Base-by-base conservation (phyloP, 2,888 invertebrate genomes). In the Tanypteryx hageni region DNA sequence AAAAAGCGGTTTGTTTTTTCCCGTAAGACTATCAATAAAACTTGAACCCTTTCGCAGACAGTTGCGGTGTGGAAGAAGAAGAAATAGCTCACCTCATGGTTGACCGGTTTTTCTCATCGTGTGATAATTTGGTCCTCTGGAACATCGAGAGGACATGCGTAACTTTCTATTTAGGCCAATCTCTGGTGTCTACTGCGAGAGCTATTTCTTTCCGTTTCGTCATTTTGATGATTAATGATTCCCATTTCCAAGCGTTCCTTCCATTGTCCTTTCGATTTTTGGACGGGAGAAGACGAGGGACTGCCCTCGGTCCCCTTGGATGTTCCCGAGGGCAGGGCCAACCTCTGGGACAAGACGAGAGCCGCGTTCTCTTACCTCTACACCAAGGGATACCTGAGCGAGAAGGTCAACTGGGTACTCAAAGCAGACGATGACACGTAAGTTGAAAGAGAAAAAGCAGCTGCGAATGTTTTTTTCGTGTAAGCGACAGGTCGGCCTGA, bases 351-450 rank as follows among this genome's bases (percentile, higher is more conserved):
- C 68, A 89, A 89, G 89, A 89, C 89, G 64, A 31, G 89, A 0
- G 44, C 64, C n/a, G 89, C 89, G 7, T 89, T 89, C 68, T n/a
- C 68, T 31, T 89, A 89, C 64, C 89, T 89, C 44, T 11, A 68
- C 89, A 11, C 61, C 9, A 58, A n/a, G 64, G 89, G 89, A 0
- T 89, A 64, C 64, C 44, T 89, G 89, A 64, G 44, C 13, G 68
- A 64, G 18, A 44, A 68, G 44, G 64, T 89, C 64, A 44, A 89
- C 64, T 89, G 89, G 89, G 89, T 89, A 31, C 89, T 89, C 16
- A 89, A 89, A 64, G 89, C 89, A 8, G 89, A 89, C 31, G 89
- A 89, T n/a, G 89, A 89, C 64, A 89, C 89, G 89, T 89, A 68
- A 89, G 89, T 89, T 11, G 44, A 16, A 11, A 8, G 22, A 76